Evolutionary conservation across 37 sponge, comb jelly and placozoan genomes (phyloP).

Genomic region (Lycopodina hypogea): DNA sequence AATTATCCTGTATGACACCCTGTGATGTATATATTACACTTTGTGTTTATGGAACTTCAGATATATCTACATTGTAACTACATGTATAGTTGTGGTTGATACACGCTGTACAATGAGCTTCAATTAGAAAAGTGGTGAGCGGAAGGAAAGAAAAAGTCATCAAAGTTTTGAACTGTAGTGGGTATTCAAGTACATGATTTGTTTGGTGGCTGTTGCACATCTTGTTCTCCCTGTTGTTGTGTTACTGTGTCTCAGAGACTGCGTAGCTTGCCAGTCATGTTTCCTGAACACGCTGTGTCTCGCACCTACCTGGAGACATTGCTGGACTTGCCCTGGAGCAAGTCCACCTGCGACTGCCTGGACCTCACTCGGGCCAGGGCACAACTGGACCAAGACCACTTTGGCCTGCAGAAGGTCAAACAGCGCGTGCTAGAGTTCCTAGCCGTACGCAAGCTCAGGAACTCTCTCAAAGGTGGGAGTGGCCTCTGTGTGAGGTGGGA

Average conservation of each 20-base stretch:
- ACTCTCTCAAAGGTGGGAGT: constrained; percentile 69
- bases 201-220: too few relatives aligned
- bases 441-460: constrained; percentile 82
- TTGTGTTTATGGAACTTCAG: too few relatives aligned
- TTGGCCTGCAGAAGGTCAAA: constrained; percentile 82
- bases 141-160: not conserved
- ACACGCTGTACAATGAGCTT: too few relatives aligned
- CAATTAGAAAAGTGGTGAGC: too few relatives aligned
- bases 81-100: too few relatives aligned
- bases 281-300: constrained; percentile 76
- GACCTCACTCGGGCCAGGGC: constrained; percentile 59
- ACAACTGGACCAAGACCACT: constrained; percentile 82
- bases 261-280: constrained; percentile 59
- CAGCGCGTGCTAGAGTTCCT: constrained; percentile 83
- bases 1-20: too few relatives aligned
- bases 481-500: too few relatives aligned
- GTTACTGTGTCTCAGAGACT: constrained; percentile 39
- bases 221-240: not conserved
- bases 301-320: constrained; percentile 80
- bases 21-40: too few relatives aligned
- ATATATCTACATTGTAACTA: too few relatives aligned
- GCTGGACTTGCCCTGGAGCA: constrained; percentile 84
- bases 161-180: not conserved
- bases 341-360: constrained; percentile 61
- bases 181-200: too few relatives aligned